Evolutionary conservation across 2,113 vertebrate genomes (phyloP), one percentile per base, ranked within the genome.

Genomic region (Isurus oxyrinchus): DNA sequence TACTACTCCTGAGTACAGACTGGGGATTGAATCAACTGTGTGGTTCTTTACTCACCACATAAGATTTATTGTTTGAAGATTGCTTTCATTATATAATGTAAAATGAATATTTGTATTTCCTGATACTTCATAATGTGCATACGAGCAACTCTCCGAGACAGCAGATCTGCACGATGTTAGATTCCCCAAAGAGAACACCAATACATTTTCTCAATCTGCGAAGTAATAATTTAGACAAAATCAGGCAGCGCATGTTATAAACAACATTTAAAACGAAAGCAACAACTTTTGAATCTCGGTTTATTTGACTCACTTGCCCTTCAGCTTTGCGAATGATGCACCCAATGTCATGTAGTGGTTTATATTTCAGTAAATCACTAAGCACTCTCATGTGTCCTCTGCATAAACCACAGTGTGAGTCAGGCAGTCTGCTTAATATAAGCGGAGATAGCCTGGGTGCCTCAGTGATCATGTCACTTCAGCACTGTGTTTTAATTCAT

Each of bases 361-460:
- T 94, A 66, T 63, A 40, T 94, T 94, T 94, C 90, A 94, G 35
- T 94, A 94, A 94, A 94, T 94, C 59, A 94, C 90, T 23, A 63
- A 63, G 59, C 31, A 27, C 90, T 94, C 90, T 94, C 90, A 63
- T 63, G 59, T 94, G 90, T 94, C 90, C 57, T n/a, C 19, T 94
- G 59, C 16, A 94, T 94, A 94, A 63, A 94, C 61, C 40, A 63
- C 59, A 94, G 31, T 2, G 90, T 63, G 90, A 94, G 90, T 63
- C 57, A 63, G 59, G 57, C 90, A 94, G 90, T 40, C 59, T 94
- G 59, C 90, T 63, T 63, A 94, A n/a, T 40, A 63, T 63, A 40
- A 94, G 90, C 59, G 21, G 57, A 21, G 59, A 94, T 63, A 63
- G 59, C n/a, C 90, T 23, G 35, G 57, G 90, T 94, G 90, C 57